Evolutionary conservation across 2,113 vertebrate species (phyloP), one percentile per base, ranked within the genome.

Genomic region (Entelurus aequoreus): DNA sequence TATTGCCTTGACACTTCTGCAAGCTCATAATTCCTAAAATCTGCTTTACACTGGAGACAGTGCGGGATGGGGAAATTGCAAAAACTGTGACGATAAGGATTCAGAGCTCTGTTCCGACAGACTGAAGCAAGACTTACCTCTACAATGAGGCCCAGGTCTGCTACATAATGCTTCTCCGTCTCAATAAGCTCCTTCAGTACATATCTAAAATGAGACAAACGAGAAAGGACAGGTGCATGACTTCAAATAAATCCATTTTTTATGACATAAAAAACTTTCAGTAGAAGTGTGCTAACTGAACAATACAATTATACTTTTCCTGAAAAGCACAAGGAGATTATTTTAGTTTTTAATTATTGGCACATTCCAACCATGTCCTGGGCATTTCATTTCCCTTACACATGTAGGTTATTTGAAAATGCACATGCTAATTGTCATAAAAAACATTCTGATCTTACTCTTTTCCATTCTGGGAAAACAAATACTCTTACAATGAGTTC

Each of bases 131-230:
- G 42, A 12, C 78, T 88, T 89, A 96, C 94, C 93, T 95, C 91
- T 75, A 96, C 94, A 67, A 96, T 93, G 82, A 92, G 87, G 54
- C 93, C 90, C 83, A 96, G 88, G 82, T 96, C 92, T 50, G 76
- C 88, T 82, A 96, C 94, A 15, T 96, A 96, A 82, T 92, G 84
- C 84, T 93, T 93, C 87, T 96, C 94, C 12, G 94, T 96, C 85
- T 96, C 94, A 63, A 93, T 87, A 69, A 96, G 92, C 85, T 96
- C 94, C 77, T 88, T 87, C 71, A 96, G 88, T 40, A 96, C 94
- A 62, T 94, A 95, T 92, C 94, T 96, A 74, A 40, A 62, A 64
- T 66, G 16, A 74, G 16, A 77, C 13, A 69, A 69, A 67, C 42
- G 48, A 74, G 53, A n/a, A 6, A 60, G 15, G 50, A 68, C 75